Base-by-base conservation (phyloP, 2,113 vertebrate species). In the Esox niger region DNA sequence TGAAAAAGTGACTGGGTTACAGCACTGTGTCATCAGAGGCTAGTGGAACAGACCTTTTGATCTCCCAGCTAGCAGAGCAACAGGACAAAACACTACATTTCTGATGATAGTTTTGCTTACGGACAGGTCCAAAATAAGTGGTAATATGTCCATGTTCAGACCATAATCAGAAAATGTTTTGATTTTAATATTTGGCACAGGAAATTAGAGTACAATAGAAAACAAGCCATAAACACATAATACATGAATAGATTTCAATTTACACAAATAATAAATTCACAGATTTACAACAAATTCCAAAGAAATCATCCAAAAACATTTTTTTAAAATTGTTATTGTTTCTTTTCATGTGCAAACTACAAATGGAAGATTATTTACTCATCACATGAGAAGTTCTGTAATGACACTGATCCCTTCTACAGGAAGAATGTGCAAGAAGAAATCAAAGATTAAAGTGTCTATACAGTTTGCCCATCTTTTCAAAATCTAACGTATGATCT, bases 281-380 rank as follows among this genome's bases (percentile, higher is more conserved):
- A 62, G 78, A 77, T 79, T 69, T 79, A 86, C 72, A 49, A 20
- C n/a, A 55, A 20, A 66, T 82, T 76, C 62, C 57, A 73, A 87
- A 33, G 55, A 35, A 76, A 72, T 73, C 81, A 70, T 64, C 64
- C 62, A 62, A 67, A 73, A 58, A 54, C 64, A 71, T 68, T 30
- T 26, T 13, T 23, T 23, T 75, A 43, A 79, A 74, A 68, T 52
- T 66, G 32, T 38, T 73, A 66, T 68, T 62, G 68, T 47, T 57
- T 71, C 60, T 71, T 72, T 79, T 78, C 70, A 77, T 81, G 79
- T 82, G 80, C 77, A 80, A 83, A 84, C 71, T 38, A 76, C 64
- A 66, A 79, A 71, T 31, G n/a, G 61, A 68, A 66, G 46, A 60
- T 62, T 65, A 79, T 21, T 8, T 63, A 66, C 65, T 11, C 74